Conservation (phyloP, 2,113 vertebrate species). For the Zeus faber region DNA sequence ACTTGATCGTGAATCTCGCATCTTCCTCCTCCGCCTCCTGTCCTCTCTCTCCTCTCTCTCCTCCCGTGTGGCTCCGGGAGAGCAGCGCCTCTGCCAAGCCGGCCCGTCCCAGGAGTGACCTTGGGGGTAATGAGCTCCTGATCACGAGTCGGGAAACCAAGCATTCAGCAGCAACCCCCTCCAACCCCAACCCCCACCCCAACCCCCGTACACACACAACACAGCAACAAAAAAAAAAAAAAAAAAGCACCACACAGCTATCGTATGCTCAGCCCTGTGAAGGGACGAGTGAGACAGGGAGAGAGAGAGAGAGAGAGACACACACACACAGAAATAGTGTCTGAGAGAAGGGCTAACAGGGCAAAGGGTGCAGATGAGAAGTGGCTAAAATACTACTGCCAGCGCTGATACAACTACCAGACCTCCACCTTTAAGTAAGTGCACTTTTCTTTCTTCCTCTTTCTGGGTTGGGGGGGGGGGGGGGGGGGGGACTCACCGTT, state of each 20-base stretch:
- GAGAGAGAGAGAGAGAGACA: slow-evolving; percentile 24
- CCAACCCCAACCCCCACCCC: slow-evolving; percentile 29
- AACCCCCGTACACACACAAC: slow-evolving; percentile 41
- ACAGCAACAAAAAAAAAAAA: slow-evolving; percentile 23
- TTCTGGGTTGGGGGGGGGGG: no score
- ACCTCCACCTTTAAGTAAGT: slow-evolving; percentile 76
- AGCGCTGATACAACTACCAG: slow-evolving; percentile 65
- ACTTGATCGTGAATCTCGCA: background rate
- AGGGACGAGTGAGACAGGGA: slow-evolving; percentile 14
- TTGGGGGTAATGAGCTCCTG: slow-evolving; percentile 77
- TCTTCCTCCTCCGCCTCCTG: background rate
- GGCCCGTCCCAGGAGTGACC: slow-evolving; percentile 73
- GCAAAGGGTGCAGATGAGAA: slow-evolving; percentile 70
- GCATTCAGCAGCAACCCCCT: slow-evolving; percentile 49
- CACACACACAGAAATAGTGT: slow-evolving; percentile 43
- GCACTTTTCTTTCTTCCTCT: slow-evolving; percentile 15
- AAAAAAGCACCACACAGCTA: slow-evolving; percentile 52
- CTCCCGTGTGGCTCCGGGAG: no score
- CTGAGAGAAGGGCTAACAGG: slow-evolving; percentile 51
- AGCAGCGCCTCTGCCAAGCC: no score
- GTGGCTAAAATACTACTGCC: slow-evolving; percentile 59
- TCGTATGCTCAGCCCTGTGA: slow-evolving; percentile 57
- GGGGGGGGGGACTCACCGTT: no score
- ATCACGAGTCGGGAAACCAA: slow-evolving; percentile 74
- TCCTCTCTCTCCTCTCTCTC: slow-evolving; percentile 26